phyloP scores from a whole-genome alignment of 1,140 invertebrate genomes.

The Saccostrea echinata region DNA sequence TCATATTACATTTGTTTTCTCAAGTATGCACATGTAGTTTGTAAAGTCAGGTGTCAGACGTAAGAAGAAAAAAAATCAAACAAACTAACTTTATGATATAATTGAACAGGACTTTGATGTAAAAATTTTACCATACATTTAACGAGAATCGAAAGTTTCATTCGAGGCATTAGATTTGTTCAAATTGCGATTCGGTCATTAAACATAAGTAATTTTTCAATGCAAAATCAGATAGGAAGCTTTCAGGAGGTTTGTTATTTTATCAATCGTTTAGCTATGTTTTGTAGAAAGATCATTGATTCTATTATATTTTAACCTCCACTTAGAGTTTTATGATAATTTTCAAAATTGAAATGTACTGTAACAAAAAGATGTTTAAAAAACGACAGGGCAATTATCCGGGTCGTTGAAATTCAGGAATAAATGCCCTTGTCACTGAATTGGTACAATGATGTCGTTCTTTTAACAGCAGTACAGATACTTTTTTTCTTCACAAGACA shows the following conservation, averaged over 20 bases:
- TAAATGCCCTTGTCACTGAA: not conserved
- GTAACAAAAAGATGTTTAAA: not conserved
- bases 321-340: not conserved
- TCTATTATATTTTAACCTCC: no score
- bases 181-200: no score
- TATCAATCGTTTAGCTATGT: not conserved
- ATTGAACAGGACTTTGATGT: no score
- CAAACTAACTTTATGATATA: no score
- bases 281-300: not conserved
- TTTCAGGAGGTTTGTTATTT: not conserved
- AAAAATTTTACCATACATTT: no score
- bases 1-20: no score
- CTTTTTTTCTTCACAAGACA: not conserved
- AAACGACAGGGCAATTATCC: not conserved
- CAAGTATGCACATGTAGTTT: no score
- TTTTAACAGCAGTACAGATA: not conserved
- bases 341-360: constrained; percentile 3
- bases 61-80: no score
- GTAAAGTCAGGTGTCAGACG: no score
- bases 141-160: no score
- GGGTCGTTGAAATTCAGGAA: not conserved
- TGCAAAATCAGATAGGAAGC: not conserved
- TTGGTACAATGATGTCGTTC: not conserved
- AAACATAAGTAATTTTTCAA: not conserved
- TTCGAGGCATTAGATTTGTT: no score